Conservation (phyloP, 2,113 vertebrate species). For the Scolopax mira region DNA sequence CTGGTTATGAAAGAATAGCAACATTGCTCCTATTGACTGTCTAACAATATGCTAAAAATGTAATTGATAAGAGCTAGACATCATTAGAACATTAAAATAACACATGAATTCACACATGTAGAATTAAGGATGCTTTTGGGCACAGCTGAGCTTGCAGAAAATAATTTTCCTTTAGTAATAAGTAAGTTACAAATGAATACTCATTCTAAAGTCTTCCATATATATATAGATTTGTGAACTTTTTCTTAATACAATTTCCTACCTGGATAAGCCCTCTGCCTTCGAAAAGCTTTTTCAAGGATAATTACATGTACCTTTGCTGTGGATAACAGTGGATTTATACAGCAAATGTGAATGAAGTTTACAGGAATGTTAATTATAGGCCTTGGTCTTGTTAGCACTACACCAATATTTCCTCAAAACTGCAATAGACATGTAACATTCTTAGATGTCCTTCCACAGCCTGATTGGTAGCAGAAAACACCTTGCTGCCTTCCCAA, state of each 20-base stretch:
- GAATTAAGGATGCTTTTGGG: not conserved
- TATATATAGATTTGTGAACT: not conserved
- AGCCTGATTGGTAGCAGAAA: not conserved
- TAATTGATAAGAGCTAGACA: not conserved
- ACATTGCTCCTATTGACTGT: not conserved
- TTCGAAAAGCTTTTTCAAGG: not conserved
- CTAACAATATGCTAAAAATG: not conserved
- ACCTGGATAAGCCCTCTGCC: not conserved
- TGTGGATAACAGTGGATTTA: not conserved
- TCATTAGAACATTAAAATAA: not conserved
- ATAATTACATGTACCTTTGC: not conserved
- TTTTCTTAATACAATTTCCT: not conserved
- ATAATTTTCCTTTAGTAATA: not conserved
- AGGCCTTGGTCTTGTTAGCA: not conserved
- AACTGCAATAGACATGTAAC: not conserved
- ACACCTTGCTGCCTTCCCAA: not conserved
- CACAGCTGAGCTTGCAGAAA: not conserved
- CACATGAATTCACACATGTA: not conserved
- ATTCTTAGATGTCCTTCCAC: not conserved
- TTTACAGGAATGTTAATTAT: not conserved
- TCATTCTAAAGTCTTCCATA: not conserved
- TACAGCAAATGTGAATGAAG: not conserved
- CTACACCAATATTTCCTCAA: not conserved
- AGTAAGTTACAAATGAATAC: not conserved
- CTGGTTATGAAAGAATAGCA: not conserved